Percentiles rank a stretch among this genome's conserved stretches.
phyloP scores from a whole-genome alignment of 2,797 vertebrate species.

The Holocentrus rufus region DNA sequence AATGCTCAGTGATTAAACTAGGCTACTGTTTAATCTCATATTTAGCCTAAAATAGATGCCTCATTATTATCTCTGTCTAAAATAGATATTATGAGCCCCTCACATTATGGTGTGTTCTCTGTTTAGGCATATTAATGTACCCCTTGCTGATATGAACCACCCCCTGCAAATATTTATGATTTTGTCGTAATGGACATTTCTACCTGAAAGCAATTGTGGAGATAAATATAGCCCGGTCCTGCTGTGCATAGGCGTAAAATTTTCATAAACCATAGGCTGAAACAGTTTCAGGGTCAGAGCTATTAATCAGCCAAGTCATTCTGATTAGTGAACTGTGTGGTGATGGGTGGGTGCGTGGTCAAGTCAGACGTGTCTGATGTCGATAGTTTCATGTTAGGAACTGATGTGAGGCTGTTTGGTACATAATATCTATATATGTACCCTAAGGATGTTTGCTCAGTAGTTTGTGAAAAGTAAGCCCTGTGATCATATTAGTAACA shows the following conservation, averaged over 20 bases:
- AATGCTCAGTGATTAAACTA: not conserved
- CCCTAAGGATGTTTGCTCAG: not conserved
- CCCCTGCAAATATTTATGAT: constrained; percentile 12
- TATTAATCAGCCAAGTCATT: constrained; percentile 47
- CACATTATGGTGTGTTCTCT: not conserved
- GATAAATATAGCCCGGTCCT: constrained; percentile 16
- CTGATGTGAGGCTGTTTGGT: too few species aligned
- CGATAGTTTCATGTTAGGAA: not conserved
- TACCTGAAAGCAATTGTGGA: constrained; percentile 20
- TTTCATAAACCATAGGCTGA: constrained; percentile 42
- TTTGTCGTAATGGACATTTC: constrained; percentile 9
- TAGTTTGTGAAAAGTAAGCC: too few species aligned
- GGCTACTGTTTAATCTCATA: not conserved
- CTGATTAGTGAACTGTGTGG: constrained; percentile 29
- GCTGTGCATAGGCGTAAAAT: constrained; percentile 36
- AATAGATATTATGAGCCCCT: not conserved
- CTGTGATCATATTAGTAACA: too few species aligned
- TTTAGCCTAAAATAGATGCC: not conserved
- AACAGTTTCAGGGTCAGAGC: constrained; percentile 34
- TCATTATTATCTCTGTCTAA: constrained; percentile 2
- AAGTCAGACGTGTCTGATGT: not conserved
- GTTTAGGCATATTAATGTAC: not conserved
- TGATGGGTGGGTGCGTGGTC: not conserved
- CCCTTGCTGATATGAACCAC: not conserved
- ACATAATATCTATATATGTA: not conserved